Conservation (phyloP, 2,113 vertebrate genomes). For the Lichenostomus cassidix region DNA sequence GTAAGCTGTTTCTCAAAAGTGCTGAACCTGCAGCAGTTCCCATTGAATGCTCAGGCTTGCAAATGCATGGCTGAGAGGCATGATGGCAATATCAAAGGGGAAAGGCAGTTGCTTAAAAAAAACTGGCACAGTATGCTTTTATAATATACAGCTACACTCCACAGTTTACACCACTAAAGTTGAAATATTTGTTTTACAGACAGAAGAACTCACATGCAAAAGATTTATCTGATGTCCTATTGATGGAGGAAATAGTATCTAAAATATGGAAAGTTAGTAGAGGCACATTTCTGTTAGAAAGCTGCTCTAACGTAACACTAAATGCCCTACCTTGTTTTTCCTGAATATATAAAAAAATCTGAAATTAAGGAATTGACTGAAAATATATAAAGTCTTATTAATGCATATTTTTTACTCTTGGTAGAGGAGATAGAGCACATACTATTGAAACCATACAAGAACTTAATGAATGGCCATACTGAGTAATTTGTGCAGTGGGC, state of each 20-base stretch:
- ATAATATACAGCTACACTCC: not conserved
- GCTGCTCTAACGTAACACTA: not conserved
- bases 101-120: not conserved
- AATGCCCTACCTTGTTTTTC: not conserved
- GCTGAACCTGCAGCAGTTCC: slow-evolving; percentile 54
- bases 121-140: not conserved
- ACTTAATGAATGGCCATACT: not conserved
- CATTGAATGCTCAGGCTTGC: slow-evolving; percentile 2
- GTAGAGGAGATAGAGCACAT: not conserved
- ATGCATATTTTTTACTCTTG: not conserved
- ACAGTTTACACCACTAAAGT: not conserved
- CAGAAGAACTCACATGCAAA: not conserved
- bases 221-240: not conserved
- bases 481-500: not conserved
- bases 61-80: not conserved
- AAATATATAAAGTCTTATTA: not conserved
- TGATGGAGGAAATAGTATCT: not conserved
- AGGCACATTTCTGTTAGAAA: not conserved
- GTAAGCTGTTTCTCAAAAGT: slow-evolving; percentile 42
- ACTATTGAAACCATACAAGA: not conserved
- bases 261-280: not conserved
- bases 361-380: not conserved
- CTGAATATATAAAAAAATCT: not conserved
- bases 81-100: not conserved
- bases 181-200: not conserved